These are phyloP conservation scores for Chloebia gouldiae DNA, from an alignment of 2,113 vertebrate genomes.

Conservation along the genomic window DNA sequence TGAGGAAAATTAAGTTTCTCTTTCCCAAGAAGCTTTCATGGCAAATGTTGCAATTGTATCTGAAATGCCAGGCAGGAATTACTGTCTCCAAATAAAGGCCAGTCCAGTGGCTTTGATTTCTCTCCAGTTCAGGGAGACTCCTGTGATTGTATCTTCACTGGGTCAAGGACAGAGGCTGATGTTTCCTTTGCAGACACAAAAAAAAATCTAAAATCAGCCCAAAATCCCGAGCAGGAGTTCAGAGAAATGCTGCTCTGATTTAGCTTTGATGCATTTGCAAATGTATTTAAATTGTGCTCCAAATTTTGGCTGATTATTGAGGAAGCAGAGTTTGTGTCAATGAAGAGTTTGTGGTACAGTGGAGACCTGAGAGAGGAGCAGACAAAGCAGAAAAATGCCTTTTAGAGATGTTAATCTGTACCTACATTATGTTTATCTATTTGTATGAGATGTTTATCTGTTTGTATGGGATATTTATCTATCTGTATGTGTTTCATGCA, in stretches of 20 bases:
- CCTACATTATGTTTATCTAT: neutral
- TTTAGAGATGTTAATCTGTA: neutral
- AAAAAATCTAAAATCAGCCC: neutral
- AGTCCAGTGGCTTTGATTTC: neutral
- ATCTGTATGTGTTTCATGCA: neutral
- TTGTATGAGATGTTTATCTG: neutral
- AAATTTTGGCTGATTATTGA: neutral
- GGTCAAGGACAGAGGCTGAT: conserved; percentile 33
- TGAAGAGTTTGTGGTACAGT: neutral
- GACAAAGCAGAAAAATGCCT: neutral
- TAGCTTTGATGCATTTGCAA: neutral
- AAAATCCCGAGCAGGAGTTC: neutral
- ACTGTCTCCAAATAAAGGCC: neutral
- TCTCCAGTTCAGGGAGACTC: conserved; percentile 4
- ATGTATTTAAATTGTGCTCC: neutral
- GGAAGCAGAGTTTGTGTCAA: neutral
- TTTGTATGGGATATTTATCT: neutral
- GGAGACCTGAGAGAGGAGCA: neutral
- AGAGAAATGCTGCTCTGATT: neutral
- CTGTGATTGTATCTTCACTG: neutral
- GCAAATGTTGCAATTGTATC: conserved; percentile 51
- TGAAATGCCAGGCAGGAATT: neutral
- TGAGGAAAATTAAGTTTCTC: neutral
- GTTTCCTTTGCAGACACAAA: conserved; percentile 3
- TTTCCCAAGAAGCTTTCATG: neutral